These are phyloP conservation scores for Corythornis madagascariensis DNA, from an alignment of 2,113 vertebrate species.

Conservation along the genomic window DNA sequence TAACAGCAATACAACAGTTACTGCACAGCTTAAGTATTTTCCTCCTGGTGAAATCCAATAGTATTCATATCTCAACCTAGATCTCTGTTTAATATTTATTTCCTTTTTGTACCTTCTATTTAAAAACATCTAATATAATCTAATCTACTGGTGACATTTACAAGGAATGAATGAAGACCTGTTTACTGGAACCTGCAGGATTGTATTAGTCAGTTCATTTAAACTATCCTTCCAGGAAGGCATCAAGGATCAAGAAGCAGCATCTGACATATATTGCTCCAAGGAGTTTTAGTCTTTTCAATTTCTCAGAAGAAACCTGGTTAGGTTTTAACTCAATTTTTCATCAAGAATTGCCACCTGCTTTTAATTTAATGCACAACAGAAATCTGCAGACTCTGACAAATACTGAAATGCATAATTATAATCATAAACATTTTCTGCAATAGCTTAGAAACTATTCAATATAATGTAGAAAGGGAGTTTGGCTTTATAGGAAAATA, in stretches of 20 bases:
- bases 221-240: conserved; percentile 32
- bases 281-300: conserved; percentile 5
- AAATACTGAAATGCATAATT: background rate
- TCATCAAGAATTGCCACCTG: conserved; percentile 24
- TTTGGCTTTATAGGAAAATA: background rate
- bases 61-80: background rate
- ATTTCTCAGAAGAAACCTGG: conserved; percentile 6
- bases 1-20: background rate
- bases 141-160: background rate
- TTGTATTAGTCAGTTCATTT: conserved; percentile 23
- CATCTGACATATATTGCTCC: conserved; percentile 31
- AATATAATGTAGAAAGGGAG: background rate
- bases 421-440: background rate
- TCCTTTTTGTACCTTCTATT: background rate
- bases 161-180: conserved; percentile 26
- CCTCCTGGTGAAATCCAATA: background rate
- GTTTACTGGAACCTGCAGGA: conserved; percentile 21
- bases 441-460: background rate
- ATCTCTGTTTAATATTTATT: background rate
- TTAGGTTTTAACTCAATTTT: conserved; percentile 40
- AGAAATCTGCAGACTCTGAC: background rate
- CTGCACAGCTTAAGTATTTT: background rate
- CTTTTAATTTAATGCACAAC: background rate
- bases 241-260: conserved; percentile 29
- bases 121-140: background rate